phyloP scores from a whole-genome alignment of 2,797 vertebrate genomes.

The Rhynchonycteris naso region DNA sequence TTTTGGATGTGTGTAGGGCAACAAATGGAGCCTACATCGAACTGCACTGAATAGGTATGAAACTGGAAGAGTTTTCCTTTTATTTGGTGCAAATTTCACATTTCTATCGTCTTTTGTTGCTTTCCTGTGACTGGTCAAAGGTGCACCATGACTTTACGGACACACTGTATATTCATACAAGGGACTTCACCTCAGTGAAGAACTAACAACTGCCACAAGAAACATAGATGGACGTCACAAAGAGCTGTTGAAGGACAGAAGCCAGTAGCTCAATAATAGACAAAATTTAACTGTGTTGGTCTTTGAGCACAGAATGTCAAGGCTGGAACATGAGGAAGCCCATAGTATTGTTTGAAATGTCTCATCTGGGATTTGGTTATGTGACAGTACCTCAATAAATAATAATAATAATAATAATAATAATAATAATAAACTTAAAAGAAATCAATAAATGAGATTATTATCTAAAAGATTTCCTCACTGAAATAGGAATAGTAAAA shows the following conservation, averaged over 20 bases:
- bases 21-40: too few relatives aligned
- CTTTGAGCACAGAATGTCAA: background rate
- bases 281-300: background rate
- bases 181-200: background rate
- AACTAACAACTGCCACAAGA: background rate
- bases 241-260: background rate
- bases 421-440: background rate
- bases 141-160: too few relatives aligned
- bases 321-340: background rate
- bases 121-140: too few relatives aligned
- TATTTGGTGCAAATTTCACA: too few relatives aligned
- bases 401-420: background rate
- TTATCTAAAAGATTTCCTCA: slow-evolving; percentile 11
- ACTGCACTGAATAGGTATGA: too few relatives aligned
- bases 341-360: background rate
- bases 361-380: background rate
- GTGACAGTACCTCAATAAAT: background rate
- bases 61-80: too few relatives aligned
- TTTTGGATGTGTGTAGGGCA: too few relatives aligned
- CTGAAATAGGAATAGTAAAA: background rate
- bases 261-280: background rate
- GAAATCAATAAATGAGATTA: background rate
- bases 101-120: too few relatives aligned
- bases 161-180: background rate
- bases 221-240: background rate